Conservation (phyloP, 2,797 vertebrate genomes). For the Coracias cyanogaster region DNA sequence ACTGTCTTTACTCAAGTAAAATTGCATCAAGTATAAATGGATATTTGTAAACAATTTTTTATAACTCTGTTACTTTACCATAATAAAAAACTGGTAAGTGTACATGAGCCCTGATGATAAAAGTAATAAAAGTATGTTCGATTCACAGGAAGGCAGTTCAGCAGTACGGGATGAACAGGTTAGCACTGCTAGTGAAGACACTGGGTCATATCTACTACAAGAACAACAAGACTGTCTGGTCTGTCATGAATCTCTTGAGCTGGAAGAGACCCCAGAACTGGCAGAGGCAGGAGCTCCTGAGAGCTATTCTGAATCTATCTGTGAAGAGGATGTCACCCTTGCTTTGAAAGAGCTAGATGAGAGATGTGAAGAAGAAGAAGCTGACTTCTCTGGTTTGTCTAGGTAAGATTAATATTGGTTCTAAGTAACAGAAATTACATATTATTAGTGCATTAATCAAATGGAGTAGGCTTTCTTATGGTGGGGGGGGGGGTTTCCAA, state of each 20-base stretch:
- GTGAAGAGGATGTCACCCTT: constrained; percentile 95
- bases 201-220: constrained; percentile 84
- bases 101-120: neutral
- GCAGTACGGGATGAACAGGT: constrained; percentile 88
- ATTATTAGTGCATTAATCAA: neutral
- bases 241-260: constrained; percentile 85
- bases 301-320: constrained; percentile 89
- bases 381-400: constrained; percentile 92
- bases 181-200: constrained; percentile 91
- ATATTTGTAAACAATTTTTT: neutral
- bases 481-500: neutral
- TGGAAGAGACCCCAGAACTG: constrained; percentile 85
- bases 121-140: neutral
- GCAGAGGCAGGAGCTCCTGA: constrained; percentile 84
- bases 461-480: neutral
- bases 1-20: neutral
- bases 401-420: constrained; percentile 81
- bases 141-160: constrained; percentile 86
- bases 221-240: constrained; percentile 84
- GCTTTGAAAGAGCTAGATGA: constrained; percentile 96
- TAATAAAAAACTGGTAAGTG: neutral
- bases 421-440: neutral
- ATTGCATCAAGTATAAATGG: neutral
- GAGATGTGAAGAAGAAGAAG: constrained; percentile 96
- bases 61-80: neutral